Conservation (phyloP, 2,888 invertebrate genomes). For the Trissoscelio sp. region DNA sequence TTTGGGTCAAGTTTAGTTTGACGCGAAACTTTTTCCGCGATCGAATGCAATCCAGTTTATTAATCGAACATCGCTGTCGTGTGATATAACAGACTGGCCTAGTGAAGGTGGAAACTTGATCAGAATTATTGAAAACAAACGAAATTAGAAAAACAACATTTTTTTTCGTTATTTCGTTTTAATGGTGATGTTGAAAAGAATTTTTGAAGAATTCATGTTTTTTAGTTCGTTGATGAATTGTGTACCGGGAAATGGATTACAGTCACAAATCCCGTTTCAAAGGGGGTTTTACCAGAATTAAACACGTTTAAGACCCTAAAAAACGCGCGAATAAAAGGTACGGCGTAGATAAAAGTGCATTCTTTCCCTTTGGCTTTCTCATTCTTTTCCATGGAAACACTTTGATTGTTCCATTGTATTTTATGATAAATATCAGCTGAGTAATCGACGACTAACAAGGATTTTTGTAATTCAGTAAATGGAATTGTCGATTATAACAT, state of each 20-base stretch:
- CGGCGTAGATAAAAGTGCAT: slow-evolving; percentile 19
- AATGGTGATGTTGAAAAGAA: slow-evolving; percentile 14
- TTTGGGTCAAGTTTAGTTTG: slow-evolving; percentile 56
- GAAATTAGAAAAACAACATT: slow-evolving; percentile 10
- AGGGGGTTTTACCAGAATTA: slow-evolving; percentile 56
- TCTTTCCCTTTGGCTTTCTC: slow-evolving; percentile 16
- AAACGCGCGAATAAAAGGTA: slow-evolving; percentile 45
- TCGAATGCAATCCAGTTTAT: slow-evolving; percentile 10
- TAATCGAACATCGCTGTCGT: slow-evolving; percentile 15
- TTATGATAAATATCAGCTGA: slow-evolving; percentile 32
- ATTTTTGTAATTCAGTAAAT: too few relatives aligned
- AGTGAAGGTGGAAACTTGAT: neutral
- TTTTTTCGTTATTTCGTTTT: neutral
- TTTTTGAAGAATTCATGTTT: slow-evolving; percentile 26
- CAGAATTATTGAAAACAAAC: neutral
- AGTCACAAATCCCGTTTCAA: slow-evolving; percentile 37
- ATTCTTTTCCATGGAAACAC: slow-evolving; percentile 28
- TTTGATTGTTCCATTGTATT: slow-evolving; percentile 29
- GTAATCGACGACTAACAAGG: neutral
- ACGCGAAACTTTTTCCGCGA: slow-evolving; percentile 22
- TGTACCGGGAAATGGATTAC: slow-evolving; percentile 30
- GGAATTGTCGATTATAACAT: neutral
- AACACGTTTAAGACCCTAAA: slow-evolving; percentile 23
- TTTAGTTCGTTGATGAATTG: slow-evolving; percentile 4
- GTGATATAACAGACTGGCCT: neutral